Evolutionary conservation across 2,113 vertebrate species (phyloP), one percentile per base, ranked within the genome.

Genomic region (Epinephelus lanceolatus): DNA sequence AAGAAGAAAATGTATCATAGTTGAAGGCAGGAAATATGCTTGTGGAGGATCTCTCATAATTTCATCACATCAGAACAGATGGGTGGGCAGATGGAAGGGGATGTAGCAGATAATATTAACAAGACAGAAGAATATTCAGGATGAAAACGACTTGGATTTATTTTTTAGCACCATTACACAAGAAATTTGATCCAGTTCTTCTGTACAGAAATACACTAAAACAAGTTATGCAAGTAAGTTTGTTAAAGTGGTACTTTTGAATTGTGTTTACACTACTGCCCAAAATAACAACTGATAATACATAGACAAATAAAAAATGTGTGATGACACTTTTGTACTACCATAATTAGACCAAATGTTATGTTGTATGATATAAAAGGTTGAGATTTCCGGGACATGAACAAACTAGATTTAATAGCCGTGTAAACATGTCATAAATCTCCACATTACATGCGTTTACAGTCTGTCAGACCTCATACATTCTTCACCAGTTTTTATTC

Each of bases 11-110:
- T 59, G 55, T 69, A 33, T 49, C 33, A 53, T n/a, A 65, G 59
- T 14, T 71, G 65, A 76, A 57, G 51, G 51, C 49, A 55, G 51
- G 57, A 80, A 60, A 83, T 77, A 57, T 83, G 80, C 52, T 59
- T 25, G 62, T 49, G 47, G 7, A 45, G 45, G 21, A 66, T 71
- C 51, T 37, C 47, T 62, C 12, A 55, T 80, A 27, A 76, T 76
- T 69, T 25, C 33, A 69, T 78, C 30, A 45, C 55, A 55, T 62
- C 15, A 55, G 47, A 75, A 57, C 63, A 85, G 82, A 71, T 79
- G 78, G 78, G 69, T 7, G 23, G 59, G 42, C 70, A 85, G 78
- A 81, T 75, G 65, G 62, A 71, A 52, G 55, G 53, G 25, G 70
- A 71, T n/a, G 21, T 5, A 53, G 45, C 49, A 68, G 51, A 67